These are phyloP conservation scores for Tor tambroides DNA, from an alignment of 2,113 vertebrate genomes.

Conservation along the genomic window DNA sequence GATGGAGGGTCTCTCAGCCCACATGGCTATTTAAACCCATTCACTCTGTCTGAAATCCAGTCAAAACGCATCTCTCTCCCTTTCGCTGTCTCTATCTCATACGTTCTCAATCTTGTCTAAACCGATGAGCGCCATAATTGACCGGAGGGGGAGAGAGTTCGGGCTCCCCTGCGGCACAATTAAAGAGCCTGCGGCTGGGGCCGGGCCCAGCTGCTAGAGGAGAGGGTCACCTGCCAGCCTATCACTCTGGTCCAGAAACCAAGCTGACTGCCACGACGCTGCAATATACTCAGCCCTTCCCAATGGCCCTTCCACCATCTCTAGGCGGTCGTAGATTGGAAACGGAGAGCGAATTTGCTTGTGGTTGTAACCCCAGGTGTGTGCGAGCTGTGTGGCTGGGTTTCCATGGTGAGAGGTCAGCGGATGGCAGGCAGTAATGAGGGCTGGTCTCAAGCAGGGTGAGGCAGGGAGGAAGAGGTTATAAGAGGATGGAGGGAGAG, in stretches of 20 bases:
- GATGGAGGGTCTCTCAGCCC: conserved; percentile 31
- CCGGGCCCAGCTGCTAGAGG: conserved; percentile 46
- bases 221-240: conserved; percentile 63
- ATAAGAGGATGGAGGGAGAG: conserved; percentile 21
- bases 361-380: conserved; percentile 9
- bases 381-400: conserved; percentile 11
- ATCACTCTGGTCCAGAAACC: conserved; percentile 63
- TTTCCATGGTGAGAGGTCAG: conserved; percentile 40
- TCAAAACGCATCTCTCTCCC: neutral
- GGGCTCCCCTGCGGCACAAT: conserved; percentile 65
- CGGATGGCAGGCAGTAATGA: conserved; percentile 54
- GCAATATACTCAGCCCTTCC: neutral
- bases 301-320: neutral
- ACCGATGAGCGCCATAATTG: conserved; percentile 63
- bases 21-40: conserved; percentile 14
- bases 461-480: conserved; percentile 25
- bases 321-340: neutral
- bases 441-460: conserved; percentile 47
- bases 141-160: conserved; percentile 55
- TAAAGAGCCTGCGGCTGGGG: conserved; percentile 58
- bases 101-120: conserved; percentile 60
- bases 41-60: conserved; percentile 46
- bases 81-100: conserved; percentile 21
- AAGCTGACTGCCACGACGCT: conserved; percentile 44
- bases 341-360: neutral